Base-by-base conservation (phyloP, 2,888 invertebrate species). In the Lysandra coridon region DNA sequence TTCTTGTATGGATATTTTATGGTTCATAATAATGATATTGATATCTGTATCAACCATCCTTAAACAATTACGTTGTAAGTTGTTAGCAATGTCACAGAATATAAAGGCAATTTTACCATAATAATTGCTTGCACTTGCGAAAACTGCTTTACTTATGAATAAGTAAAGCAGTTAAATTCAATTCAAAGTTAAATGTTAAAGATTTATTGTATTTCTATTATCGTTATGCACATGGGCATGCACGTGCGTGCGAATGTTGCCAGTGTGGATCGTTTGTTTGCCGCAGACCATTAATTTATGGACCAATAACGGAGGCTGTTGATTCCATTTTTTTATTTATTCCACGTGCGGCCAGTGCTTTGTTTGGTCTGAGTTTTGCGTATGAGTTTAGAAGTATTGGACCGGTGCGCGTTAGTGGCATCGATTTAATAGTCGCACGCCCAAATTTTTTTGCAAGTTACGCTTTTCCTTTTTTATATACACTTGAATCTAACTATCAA, bases 261-360 rank as follows among this genome's bases (percentile, higher is more conserved):
- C 79, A 79, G 84, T 82, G 81, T 80, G 84, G 83, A 81, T 85
- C 86, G 84, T 86, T 87, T 86, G 85, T 86, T 86, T 87, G 85
- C 85, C 85, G 82, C 85, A 84, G 83, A 84, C 85, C 85, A 87
- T 87, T 88, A 89, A 88, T 89, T 88, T 88, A 89, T 88, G 83
- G 85, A 82, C 84, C 87, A 86, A 87, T 88, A 87, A 86, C 86
- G 83, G 81, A 83, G 84, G 82, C 84, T 84, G 82, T 82, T 81
- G 84, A 85, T 84, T 84, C 82, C 83, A 84, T 84, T 87, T 79
- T 79, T 86, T 85, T 85, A 83, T 85, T 86, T 86, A 84, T 86
- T 82, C 83, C 81, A 81, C 81, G 80, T 78, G 80, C 81, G 79
- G 81, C 57, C 80, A 79, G 37, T 40, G 78, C 78, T 78, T 78